Conservation (phyloP, 2,797 vertebrate genomes). For the Kryptopterus vitreolus region DNA sequence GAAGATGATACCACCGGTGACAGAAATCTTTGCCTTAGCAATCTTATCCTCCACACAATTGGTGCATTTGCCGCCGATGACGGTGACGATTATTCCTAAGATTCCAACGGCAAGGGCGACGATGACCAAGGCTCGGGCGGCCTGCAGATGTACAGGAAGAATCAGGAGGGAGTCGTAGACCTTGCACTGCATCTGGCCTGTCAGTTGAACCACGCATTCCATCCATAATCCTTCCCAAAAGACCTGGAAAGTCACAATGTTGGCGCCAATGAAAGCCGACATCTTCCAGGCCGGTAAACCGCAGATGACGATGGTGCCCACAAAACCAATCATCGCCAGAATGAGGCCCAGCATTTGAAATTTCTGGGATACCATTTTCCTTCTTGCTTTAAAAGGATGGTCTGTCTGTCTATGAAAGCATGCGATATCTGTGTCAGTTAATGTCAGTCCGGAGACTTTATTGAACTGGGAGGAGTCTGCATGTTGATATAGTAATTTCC, state of each 20-base stretch:
- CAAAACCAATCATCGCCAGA: conserved; percentile 80
- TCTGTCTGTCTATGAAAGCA: background rate
- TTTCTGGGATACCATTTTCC: conserved; percentile 78
- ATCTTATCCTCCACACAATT: conserved; percentile 86
- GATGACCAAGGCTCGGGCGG: conserved; percentile 78
- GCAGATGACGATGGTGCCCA: conserved; percentile 78
- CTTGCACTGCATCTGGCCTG: conserved; percentile 90
- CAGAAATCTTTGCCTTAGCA: conserved; percentile 77
- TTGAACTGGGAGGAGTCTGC: conserved; percentile 20
- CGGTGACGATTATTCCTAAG: conserved; percentile 75
- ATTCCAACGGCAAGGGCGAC: conserved; percentile 77
- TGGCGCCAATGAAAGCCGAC: conserved; percentile 84
- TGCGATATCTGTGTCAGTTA: background rate
- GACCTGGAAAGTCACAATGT: conserved; percentile 84
- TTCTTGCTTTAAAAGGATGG: background rate
- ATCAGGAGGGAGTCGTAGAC: conserved; percentile 85
- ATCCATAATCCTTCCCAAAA: conserved; percentile 94
- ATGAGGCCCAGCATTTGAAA: conserved; percentile 81
- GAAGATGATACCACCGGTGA: conserved; percentile 78
- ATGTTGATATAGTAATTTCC: background rate
- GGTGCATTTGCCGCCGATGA: conserved; percentile 89
- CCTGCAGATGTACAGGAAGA: conserved; percentile 84
- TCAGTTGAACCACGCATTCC: conserved; percentile 88
- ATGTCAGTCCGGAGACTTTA: conserved; percentile 19
- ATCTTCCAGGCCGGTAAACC: conserved; percentile 86